Conservation (phyloP, 2,113 vertebrate species). For the Alaudala cheleensis region DNA sequence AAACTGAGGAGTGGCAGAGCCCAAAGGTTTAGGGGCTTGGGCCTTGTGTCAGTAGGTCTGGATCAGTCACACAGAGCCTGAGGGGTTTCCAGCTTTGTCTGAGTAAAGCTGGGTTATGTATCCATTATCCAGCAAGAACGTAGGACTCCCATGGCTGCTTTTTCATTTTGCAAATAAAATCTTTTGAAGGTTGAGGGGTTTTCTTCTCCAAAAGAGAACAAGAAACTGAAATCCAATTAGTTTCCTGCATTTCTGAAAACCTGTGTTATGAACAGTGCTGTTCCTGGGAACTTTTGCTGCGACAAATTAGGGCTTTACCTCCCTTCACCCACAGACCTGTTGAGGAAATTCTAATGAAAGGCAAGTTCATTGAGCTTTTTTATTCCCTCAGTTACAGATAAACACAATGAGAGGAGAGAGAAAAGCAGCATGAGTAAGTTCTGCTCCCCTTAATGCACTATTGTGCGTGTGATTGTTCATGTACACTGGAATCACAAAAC, state of each 20-base stretch:
- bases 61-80: neutral
- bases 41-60: neutral
- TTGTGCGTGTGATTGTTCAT: neutral
- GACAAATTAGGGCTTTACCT: neutral
- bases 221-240: constrained; percentile 36
- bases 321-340: neutral
- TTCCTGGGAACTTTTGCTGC: constrained; percentile 8
- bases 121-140: neutral
- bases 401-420: neutral
- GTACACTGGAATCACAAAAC: neutral
- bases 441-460: neutral
- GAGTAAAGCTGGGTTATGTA: neutral
- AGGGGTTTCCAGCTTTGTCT: neutral
- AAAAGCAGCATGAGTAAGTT: constrained; percentile 15
- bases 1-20: neutral
- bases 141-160: neutral
- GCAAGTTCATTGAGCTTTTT: constrained; percentile 15
- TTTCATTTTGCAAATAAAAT: neutral
- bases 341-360: constrained; percentile 25
- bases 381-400: neutral
- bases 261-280: neutral
- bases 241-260: neutral
- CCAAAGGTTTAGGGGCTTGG: neutral
- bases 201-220: neutral
- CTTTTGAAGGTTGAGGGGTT: neutral